Conservation (phyloP, 2,888 invertebrate genomes). For the Apocheima hispidaria region DNA sequence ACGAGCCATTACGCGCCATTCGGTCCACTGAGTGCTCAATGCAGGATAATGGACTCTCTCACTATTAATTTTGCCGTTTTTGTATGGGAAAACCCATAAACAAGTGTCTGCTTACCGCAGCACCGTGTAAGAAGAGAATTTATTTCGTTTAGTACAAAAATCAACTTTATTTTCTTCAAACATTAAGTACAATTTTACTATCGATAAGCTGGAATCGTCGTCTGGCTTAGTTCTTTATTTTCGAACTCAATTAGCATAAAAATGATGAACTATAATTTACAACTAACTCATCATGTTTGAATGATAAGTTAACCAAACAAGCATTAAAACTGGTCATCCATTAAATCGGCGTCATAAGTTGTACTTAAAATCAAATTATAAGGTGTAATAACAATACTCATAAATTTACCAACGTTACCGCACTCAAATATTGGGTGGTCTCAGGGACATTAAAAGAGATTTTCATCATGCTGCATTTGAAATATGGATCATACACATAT, state of each 20-base stretch:
- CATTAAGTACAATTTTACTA: background rate
- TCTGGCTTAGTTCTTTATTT: background rate
- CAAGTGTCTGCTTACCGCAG: slow-evolving; percentile 51
- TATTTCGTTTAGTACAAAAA: slow-evolving; percentile 16
- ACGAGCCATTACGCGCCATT: slow-evolving; percentile 72
- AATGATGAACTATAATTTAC: slow-evolving; percentile 17
- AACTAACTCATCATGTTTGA: slow-evolving; percentile 8
- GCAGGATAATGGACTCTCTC: slow-evolving; percentile 78
- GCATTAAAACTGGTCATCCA: slow-evolving; percentile 44
- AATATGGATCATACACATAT: slow-evolving; percentile 59
- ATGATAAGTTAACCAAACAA: slow-evolving; percentile 36
- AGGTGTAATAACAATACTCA: slow-evolving; percentile 59
- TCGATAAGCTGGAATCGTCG: background rate
- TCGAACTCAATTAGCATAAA: background rate
- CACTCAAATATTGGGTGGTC: slow-evolving; percentile 79
- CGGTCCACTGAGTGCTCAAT: slow-evolving; percentile 78
- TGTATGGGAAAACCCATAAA: slow-evolving; percentile 66
- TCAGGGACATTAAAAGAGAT: slow-evolving; percentile 62
- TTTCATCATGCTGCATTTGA: slow-evolving; percentile 62
- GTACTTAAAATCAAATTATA: slow-evolving; percentile 46
- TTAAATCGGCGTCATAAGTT: slow-evolving; percentile 49
- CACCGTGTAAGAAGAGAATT: slow-evolving; percentile 25
- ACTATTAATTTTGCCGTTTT: slow-evolving; percentile 76
- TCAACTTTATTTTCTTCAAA: background rate
- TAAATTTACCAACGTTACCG: slow-evolving; percentile 70